Base-by-base conservation (phyloP, 1,140 invertebrate species). In the Leptinotarsa texana region DNA sequence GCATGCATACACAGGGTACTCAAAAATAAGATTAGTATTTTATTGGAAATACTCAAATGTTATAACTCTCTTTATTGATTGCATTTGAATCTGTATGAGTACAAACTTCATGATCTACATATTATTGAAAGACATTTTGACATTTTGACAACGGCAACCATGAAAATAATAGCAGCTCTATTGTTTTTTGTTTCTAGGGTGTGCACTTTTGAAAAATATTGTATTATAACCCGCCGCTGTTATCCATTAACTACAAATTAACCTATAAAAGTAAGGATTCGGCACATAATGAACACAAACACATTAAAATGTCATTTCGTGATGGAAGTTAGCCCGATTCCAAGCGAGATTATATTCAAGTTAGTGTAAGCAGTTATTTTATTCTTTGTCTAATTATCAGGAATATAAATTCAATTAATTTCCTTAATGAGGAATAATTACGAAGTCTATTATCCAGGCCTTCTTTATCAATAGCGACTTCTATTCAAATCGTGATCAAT, bases 381-480 rank as follows among this genome's bases (percentile, higher is more conserved):
- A 66, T 66, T 66, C 63, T 33, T 66, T 66, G 21, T 24, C 13
- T 66, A 21, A 66, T 66, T n/a, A 66, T 24, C 63, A 22, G n/a
- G 63, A 21, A 66, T 33, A 66, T 66, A 33, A 66, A 66, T 24
- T n/a, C 63, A 22, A 66, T 66, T 66, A 66, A 66, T 66, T 66
- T 15, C 24, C 24, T 24, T 66, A 66, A 66, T 66, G 21, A 66
- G 18, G 17, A 63, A 18, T 63, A 63, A 63, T 63, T 63, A n/a
- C 61, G 4, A 63, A 27, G 63, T 33, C 63, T 66, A 66, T 66
- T 66, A 66, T 24, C 18, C 6, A 22, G 51, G 4, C n/a, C 51
- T 18, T 57, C 51, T 17, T 57, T 57, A 57, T 15, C 6, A 57
- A 57, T 57, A 57, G 6, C 51, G 51, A 57, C 6, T 57, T 57